A percentile compares a stretch with the other conserved stretches of the same genome.
phyloP scores from a whole-genome alignment of 2,113 vertebrate species.

The Synchiropus splendidus region DNA sequence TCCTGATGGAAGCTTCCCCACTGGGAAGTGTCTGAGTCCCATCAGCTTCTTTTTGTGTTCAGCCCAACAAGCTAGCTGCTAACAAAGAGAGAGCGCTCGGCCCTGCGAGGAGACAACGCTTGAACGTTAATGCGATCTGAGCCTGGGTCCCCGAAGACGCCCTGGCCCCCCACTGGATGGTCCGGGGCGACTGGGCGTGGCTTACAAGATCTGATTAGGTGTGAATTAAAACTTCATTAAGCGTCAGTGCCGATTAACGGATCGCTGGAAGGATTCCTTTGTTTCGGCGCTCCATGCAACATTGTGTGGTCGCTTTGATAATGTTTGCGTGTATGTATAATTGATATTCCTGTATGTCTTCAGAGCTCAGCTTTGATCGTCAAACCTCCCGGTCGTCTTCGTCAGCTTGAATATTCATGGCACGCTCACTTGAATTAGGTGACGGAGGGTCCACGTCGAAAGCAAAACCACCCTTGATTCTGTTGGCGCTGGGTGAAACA shows the following conservation, averaged over 20 bases:
- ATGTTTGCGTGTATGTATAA: slow-evolving; percentile 31
- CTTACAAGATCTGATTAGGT: slow-evolving; percentile 71
- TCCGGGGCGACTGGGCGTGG: slow-evolving; percentile 61
- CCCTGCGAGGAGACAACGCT: slow-evolving; percentile 16
- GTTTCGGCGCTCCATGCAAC: slow-evolving; percentile 35
- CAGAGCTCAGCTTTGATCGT: slow-evolving; percentile 29
- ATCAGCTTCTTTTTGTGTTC: no score
- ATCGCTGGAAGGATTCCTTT: slow-evolving; percentile 33
- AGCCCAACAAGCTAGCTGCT: background rate
- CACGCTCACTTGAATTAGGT: slow-evolving; percentile 5
- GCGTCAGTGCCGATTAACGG: slow-evolving; percentile 56
- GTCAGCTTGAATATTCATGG: slow-evolving; percentile 21
- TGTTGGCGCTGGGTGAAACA: no score
- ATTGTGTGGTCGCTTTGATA: slow-evolving; percentile 21
- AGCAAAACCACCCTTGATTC: slow-evolving; percentile 1
- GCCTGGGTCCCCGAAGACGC: slow-evolving; percentile 53
- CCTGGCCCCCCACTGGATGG: slow-evolving; percentile 34
- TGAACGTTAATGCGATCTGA: slow-evolving; percentile 62
- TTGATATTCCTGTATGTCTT: slow-evolving; percentile 20
- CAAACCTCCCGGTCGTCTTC: slow-evolving; percentile 4
- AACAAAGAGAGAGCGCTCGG: slow-evolving; percentile 29
- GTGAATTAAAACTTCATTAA: slow-evolving; percentile 74
- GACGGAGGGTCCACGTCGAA: slow-evolving; percentile 22
- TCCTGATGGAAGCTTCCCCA: no score
- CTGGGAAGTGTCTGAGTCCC: no score